Base-by-base conservation (phyloP, 2,113 vertebrate genomes). In the Elgaria multicarinata region DNA sequence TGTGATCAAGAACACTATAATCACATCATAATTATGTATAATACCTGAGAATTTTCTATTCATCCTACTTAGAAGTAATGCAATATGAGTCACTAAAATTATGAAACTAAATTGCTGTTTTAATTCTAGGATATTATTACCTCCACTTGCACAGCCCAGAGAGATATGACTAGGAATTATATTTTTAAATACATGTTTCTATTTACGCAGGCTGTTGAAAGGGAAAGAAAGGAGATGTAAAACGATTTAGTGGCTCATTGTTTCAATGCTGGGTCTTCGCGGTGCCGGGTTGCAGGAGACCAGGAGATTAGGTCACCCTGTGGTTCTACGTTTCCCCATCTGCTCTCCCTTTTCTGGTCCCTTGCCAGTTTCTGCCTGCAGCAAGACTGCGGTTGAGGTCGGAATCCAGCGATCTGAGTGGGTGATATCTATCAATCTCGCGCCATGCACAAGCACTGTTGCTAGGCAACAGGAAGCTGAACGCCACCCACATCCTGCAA, bases 391-490 rank as follows among this genome's bases (percentile, higher is more conserved):
- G 10, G 80, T 26, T 92, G 90, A 94, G 96, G 96, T 96, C 95
- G 95, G 96, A 89, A 96, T 96, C 83, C 94, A 94, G 93, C 67
- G 86, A 92, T 95, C 95, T 95, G 95, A 95, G 96, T 96, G 95
- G 95, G 96, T 95, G 96, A 96, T 95, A 96, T 89, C 95, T 90
- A 95, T 96, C 95, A 96, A 96, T 96, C 96, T 96, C 93, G 77
- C 90, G 89, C 94, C 90, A 90, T 93, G 94, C 91, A 87, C 92
- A 95, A 92, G 95, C 89, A 93, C 69, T 91, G 95, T 96, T 96
- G 95, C 96, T 96, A 96, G 95, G 96, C 95, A 96, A 96, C 95
- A 90, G 89, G 93, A 93, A 93, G 91, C 93, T 91, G 93, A 93
- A 92, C 0, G 72, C 95, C 96, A 91, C 95, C 95, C 94, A 95